Evolutionary conservation across 2,888 invertebrate genomes (phyloP), one percentile per base, ranked within the genome.

Genomic region (Plebejus anna): DNA sequence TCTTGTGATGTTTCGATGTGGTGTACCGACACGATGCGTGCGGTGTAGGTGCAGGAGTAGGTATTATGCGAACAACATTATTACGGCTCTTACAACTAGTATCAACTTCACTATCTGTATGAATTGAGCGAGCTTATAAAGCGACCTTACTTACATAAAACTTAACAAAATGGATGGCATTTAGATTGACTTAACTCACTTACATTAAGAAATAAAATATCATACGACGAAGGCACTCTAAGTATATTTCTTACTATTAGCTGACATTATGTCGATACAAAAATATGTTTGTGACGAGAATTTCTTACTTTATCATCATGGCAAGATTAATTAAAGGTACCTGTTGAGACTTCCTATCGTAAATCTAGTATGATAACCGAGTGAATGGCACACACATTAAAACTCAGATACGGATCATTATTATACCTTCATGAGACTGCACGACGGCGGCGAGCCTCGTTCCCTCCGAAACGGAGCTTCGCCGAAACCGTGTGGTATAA

Each of bases 131-230:
- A 91, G 88, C 91, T 92, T 92, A 92, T 86, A 88, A 86, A 90
- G 89, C 90, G 85, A 91, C 89, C 91, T 92, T 91, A 92, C 83
- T 85, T 87, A 88, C 87, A 89, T 87, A 92, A 92, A 94, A 92
- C 93, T 94, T 92, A 94, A 93, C 93, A 92, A 93, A 92, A 90
- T 93, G 93, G 93, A 94, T 94, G 94, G 94, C 94, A 94, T 94
- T 92, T 91, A 90, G 91, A 90, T 91, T 93, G 93, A 94, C 94
- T 94, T 94, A 94, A 91, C 92, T 89, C 90, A 90, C 93, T 93
- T 93, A 94, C 76, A 87, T 83, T 89, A 87, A 86, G 83, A 88
- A 87, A 87, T 86, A 87, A 86, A 89, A 89, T 89, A 88, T 88
- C 90, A 89, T 89, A 92, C 87, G 90, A 90, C 87, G 87, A 92